Base-by-base conservation (phyloP, 2,888 invertebrate genomes). In the Stenchaetothrips biformis region DNA sequence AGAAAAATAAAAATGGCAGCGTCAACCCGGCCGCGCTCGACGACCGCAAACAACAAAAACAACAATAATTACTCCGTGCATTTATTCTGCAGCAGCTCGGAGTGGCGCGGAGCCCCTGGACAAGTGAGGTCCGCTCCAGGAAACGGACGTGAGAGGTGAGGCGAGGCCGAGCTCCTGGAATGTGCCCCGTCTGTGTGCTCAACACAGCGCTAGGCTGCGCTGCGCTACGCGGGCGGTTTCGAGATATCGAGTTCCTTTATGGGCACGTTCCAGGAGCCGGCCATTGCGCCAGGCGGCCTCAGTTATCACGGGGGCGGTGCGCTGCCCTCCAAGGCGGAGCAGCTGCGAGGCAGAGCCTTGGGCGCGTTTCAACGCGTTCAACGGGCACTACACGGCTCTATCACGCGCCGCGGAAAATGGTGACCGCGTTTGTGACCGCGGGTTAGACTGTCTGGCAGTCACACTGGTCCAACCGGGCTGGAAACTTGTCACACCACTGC, bases 231-330 rank as follows among this genome's bases (percentile, higher is more conserved):
- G 53, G 13, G 13, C 53, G 16, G 53, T 53, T 53, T 53, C 53
- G 53, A 53, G 53, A 53, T 53, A 53, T 53, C 67, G n/a, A 67
- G 67, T 67, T 67, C 67, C 21, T 74, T 74, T 74, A 74, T 21
- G 67, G 67, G 67, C 67, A 21, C 67, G 67, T 25, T 74, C 67
- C 67, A 74, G 25, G 67, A 74, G 67, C 67, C 67, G 67, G 67
- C 67, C 67, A 25, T 21, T 21, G 21, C 21, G 67, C 67, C 21
- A 11, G 53, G 53, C 53, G 53, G 53, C 16, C 16, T 18, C 16
- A 18, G 11, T 13, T 18, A 11, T 13, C 16, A 11, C 53, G 53
- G 53, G 53, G 13, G 8, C 16, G 9, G 53, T 7, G 3, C 67
- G 67, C 25, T 25, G 25, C 25, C 25, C 67, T 25, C 67, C 21